phyloP scores from a whole-genome alignment of 2,888 invertebrate genomes.

The Acanthacorydalis orientalis region DNA sequence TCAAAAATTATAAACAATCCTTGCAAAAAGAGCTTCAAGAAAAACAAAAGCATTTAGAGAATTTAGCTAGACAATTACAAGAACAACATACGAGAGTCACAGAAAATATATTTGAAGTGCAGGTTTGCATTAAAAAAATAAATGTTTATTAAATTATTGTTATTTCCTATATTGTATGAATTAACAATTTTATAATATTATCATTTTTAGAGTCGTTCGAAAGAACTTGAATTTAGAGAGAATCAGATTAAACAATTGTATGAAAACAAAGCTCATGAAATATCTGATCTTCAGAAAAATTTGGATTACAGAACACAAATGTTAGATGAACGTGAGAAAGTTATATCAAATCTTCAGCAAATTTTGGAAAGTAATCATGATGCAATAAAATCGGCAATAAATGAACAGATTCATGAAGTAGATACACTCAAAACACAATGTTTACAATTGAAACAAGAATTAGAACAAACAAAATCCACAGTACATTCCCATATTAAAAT shows the following conservation, averaged over 20 bases:
- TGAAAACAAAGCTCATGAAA: constrained; percentile 6
- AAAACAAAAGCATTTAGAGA: constrained; percentile 6
- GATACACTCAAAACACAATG: background rate
- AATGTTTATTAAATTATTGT: too few relatives aligned
- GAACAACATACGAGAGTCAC: constrained; percentile 1
- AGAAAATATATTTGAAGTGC: background rate
- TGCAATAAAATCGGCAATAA: background rate
- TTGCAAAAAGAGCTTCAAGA: constrained; percentile 7
- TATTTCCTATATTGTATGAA: too few relatives aligned
- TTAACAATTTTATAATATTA: too few relatives aligned
- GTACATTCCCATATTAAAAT: background rate
- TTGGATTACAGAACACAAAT: background rate
- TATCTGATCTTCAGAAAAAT: constrained; percentile 1
- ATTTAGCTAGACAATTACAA: constrained; percentile 7
- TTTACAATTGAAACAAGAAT: background rate
- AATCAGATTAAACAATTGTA: background rate
- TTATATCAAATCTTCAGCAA: background rate
- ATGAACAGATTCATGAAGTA: background rate
- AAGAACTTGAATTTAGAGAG: background rate
- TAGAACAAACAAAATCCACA: background rate
- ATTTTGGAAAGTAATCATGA: background rate
- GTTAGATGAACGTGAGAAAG: background rate
- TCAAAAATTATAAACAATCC: constrained; percentile 9
- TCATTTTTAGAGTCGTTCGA: background rate
- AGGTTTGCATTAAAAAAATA: too few relatives aligned